Base-by-base conservation (phyloP, 2,797 vertebrate genomes). In the Clarias fuscus region DNA sequence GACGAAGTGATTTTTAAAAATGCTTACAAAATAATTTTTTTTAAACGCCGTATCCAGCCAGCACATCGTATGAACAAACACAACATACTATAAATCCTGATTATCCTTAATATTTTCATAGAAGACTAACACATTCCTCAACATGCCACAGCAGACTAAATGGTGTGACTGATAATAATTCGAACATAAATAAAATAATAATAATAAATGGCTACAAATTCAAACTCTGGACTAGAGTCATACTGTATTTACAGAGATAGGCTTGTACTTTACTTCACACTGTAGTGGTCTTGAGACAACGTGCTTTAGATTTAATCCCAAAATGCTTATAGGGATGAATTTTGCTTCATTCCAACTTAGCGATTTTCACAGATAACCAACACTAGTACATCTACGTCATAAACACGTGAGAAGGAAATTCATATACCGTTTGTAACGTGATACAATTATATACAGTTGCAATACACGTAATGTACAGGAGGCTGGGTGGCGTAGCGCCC, bases 91-190 rank as follows among this genome's bases (percentile, higher is more conserved):
- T 24, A 75, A 53, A 56, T 53, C 43, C 24, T 56, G 24, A 75
- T 75, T 75, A 27, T 56, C 6, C 48, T 53, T 75, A 24, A 56
- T 48, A 33, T 56, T 75, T 75, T 75, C 48, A 75, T 14, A 27
- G 3, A 72, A 75, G 43, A 75, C n/a, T 53, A 75, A 14, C 72
- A 56, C 72, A 75, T 75, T 75, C 43, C 43, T 53, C 43, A 75
- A 75, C 43, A 71, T 2, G 17, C 33, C 68, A 71, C 33, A 40
- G 33, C 7, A 48, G 15, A 56, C n/a, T 30, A 18, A 18, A 76
- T 48, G 48, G n/a, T 56, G n/a, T 56, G 73, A 76, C 24, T 64
- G 7, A 48, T 48, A 48, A 48, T 48, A 61, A 22, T 61, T 61
- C 6, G 7, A 61, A 7, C 59, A 61, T 2, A 61, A 20, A 6